phyloP scores from a whole-genome alignment of 2,113 vertebrate genomes.

The Pithys albifrons region DNA sequence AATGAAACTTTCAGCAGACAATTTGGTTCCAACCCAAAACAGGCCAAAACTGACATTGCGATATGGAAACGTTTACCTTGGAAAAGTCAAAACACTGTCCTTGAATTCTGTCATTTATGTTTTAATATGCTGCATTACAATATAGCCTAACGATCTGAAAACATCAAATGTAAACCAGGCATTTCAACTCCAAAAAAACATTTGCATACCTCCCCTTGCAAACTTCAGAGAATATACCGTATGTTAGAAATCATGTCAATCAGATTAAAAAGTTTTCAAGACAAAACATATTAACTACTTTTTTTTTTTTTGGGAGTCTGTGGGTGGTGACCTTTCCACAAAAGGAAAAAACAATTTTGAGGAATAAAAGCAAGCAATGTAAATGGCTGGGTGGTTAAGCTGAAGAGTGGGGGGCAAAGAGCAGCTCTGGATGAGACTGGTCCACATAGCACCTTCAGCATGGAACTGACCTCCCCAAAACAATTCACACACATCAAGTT shows the following conservation, averaged over 20 bases:
- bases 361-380: background rate
- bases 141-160: background rate
- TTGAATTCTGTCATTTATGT: background rate
- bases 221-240: background rate
- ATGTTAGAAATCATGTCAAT: background rate
- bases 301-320: background rate
- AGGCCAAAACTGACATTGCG: background rate
- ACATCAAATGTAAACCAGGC: background rate
- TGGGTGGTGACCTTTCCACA: background rate
- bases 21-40: background rate
- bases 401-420: background rate
- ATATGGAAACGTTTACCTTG: background rate
- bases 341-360: background rate
- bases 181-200: background rate
- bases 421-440: background rate
- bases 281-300: background rate
- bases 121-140: background rate
- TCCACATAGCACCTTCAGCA: fast-evolving
- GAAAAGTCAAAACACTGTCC: background rate
- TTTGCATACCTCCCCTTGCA: background rate
- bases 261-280: background rate
- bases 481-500: fast-evolving
- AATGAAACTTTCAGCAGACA: background rate
- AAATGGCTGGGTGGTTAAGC: background rate
- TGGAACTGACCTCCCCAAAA: background rate